Evolutionary conservation across 2,113 vertebrate genomes (phyloP).

Genomic region (Ptychochromis oligacanthus): DNA sequence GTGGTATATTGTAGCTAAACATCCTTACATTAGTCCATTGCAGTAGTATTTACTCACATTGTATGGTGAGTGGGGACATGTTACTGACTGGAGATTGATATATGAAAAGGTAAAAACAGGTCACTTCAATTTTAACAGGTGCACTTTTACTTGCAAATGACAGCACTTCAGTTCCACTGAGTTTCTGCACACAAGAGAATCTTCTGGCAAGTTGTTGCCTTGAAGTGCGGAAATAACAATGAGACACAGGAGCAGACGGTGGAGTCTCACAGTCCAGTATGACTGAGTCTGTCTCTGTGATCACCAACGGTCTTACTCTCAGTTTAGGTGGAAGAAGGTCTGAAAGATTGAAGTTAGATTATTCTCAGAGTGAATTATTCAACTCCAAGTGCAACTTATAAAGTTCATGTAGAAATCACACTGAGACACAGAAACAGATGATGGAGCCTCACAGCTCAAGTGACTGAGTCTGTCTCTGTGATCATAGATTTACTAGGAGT

Average conservation of each 20-base stretch:
- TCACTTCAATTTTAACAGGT: constrained; percentile 27
- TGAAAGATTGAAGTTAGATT: not conserved
- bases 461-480: constrained; percentile 28
- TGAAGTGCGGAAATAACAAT: not conserved
- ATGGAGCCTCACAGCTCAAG: constrained; percentile 20
- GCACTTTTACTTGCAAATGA: not conserved
- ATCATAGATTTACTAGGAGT: not conserved
- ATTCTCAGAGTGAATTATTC: not conserved
- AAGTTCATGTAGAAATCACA: not conserved
- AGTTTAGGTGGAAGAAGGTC: constrained; percentile 20
- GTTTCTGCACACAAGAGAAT: not conserved
- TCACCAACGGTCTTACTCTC: not conserved
- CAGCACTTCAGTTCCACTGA: constrained; percentile 35
- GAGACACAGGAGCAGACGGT: not conserved
- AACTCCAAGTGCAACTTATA: not conserved
- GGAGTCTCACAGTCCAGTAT: constrained; percentile 36
- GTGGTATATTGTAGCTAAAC: not conserved
- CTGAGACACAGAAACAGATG: not conserved
- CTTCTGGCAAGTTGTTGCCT: accelerated
- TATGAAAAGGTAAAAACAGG: constrained; percentile 11
- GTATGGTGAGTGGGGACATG: not conserved
- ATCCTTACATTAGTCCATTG: not conserved
- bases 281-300: constrained; percentile 37
- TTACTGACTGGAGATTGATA: constrained; percentile 7
- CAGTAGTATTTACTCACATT: constrained; percentile 6